These are phyloP conservation scores for Dipodomys spectabilis DNA, from an alignment of 2,113 vertebrate genomes.

Conservation along the genomic window DNA sequence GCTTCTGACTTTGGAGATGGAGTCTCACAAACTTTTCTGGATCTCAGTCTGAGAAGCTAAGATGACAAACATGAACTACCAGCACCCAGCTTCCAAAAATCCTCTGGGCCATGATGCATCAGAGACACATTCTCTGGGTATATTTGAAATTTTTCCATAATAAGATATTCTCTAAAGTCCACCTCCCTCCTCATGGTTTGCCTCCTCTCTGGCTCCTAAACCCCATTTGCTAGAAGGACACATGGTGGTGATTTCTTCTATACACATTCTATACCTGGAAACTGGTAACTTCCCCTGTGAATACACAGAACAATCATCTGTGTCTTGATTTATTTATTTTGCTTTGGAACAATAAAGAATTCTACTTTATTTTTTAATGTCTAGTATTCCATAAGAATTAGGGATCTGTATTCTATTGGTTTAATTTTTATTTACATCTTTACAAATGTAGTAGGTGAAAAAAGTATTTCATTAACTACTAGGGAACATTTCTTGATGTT, in stretches of 20 bases:
- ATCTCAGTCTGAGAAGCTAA: too few relatives aligned
- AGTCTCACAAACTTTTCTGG: too few relatives aligned
- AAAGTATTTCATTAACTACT: not conserved
- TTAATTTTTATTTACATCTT: not conserved
- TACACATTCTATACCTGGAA: not conserved
- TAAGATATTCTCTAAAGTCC: not conserved
- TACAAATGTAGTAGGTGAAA: not conserved
- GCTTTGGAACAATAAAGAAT: not conserved
- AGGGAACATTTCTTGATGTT: not conserved
- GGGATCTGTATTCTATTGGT: not conserved
- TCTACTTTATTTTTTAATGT: not conserved
- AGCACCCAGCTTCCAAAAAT: too few relatives aligned
- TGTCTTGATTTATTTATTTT: not conserved
- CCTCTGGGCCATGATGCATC: too few relatives aligned
- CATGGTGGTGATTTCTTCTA: not conserved
- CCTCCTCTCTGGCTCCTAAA: not conserved
- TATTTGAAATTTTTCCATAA: not conserved
- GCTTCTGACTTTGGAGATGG: too few relatives aligned
- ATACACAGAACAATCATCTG: not conserved
- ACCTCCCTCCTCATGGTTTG: not conserved
- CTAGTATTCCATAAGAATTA: not conserved
- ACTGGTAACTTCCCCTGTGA: not conserved
- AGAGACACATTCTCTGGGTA: not conserved
- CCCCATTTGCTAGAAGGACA: not conserved
- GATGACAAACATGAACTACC: too few relatives aligned